These are phyloP conservation scores for Drosophila watanabei DNA, from an alignment of 1,140 invertebrate species.

Conservation along the genomic window DNA sequence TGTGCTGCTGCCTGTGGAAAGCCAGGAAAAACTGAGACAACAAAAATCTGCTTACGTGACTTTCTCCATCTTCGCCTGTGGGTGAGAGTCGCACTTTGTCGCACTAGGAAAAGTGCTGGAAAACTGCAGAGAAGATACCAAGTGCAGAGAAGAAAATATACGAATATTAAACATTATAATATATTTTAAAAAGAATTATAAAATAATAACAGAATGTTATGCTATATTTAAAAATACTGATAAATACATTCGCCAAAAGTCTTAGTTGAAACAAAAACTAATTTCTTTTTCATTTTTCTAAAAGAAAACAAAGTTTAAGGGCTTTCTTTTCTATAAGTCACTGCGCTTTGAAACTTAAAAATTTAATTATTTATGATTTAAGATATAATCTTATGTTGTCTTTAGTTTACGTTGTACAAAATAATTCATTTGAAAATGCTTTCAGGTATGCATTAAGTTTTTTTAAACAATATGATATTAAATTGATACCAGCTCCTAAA, in stretches of 20 bases:
- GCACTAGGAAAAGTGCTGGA: slow-evolving; percentile 1
- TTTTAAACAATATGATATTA: no score
- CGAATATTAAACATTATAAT: not conserved
- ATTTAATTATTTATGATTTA: no score
- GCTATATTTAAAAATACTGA: not conserved
- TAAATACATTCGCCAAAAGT: not conserved
- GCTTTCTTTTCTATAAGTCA: no score
- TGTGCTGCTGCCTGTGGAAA: not conserved
- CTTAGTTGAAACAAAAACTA: not conserved
- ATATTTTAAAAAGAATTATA: not conserved
- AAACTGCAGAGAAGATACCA: not conserved
- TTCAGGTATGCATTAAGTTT: no score
- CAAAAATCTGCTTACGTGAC: slow-evolving; percentile 42
- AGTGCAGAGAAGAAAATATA: not conserved
- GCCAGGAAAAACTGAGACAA: slow-evolving; percentile 13
- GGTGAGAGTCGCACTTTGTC: slow-evolving; percentile 20
- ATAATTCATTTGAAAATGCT: no score
- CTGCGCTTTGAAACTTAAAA: no score
- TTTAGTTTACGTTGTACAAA: no score
- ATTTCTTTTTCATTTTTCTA: no score
- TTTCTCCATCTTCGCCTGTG: slow-evolving; percentile 8
- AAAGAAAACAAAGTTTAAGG: no score
- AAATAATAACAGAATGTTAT: not conserved
- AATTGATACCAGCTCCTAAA: no score
- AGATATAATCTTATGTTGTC: no score